Percentiles rank a stretch among this genome's conserved stretches.
phyloP scores from a whole-genome alignment of 2,113 vertebrate genomes.

The Brachypodius melanocephalos region DNA sequence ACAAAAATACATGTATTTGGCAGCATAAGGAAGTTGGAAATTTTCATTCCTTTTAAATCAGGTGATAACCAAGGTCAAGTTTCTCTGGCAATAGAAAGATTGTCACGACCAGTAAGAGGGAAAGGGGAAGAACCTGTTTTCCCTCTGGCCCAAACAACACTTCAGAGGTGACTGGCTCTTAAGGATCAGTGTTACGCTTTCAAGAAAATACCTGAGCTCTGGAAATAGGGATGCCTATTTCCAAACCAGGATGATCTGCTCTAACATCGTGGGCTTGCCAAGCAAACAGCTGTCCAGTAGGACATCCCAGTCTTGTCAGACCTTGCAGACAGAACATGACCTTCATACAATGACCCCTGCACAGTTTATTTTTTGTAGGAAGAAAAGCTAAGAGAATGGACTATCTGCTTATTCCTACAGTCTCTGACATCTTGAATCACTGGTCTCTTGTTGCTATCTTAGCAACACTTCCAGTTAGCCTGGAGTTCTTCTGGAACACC shows the following conservation, averaged over 20 bases:
- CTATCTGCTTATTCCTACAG: neutral
- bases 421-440: neutral
- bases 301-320: neutral
- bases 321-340: neutral
- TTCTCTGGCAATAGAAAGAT: neutral
- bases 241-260: neutral
- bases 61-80: neutral
- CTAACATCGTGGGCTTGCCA: neutral
- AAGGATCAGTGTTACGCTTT: neutral
- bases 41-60: neutral
- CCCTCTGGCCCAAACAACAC: neutral
- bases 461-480: neutral
- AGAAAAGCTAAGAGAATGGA: neutral
- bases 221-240: neutral
- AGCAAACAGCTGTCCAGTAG: neutral
- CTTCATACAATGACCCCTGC: neutral
- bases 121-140: neutral
- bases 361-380: neutral
- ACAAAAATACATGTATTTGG: neutral
- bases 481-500: neutral
- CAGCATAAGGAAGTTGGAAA: neutral
- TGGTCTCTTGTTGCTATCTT: neutral
- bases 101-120: neutral
- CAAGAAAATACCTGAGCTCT: neutral
- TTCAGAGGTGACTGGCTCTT: neutral